Evolutionary conservation across 2,888 invertebrate genomes (phyloP).

Genomic region (Aleiodes testaceus): DNA sequence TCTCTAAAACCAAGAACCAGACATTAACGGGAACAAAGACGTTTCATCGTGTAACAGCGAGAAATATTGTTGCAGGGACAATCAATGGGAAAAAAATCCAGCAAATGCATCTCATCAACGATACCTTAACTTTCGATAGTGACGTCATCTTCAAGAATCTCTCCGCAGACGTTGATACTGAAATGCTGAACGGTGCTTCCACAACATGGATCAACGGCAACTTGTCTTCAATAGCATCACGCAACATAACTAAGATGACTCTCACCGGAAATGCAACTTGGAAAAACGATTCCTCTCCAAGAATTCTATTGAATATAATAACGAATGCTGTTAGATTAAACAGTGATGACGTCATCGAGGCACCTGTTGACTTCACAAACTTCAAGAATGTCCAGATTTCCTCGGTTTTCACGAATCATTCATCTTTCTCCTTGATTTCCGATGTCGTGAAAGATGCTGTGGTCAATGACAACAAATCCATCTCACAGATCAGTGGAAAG

Average conservation of each 20-base stretch:
- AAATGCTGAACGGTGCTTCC: conserved; percentile 53
- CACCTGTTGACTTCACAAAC: conserved; percentile 47
- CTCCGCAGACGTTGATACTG: conserved; percentile 52
- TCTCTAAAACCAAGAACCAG: conserved; percentile 58
- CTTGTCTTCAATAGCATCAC: neutral
- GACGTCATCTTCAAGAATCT: conserved; percentile 59
- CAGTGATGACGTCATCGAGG: conserved; percentile 55
- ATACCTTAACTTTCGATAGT: conserved; percentile 53
- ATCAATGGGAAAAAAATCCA: conserved; percentile 55
- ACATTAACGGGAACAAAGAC: conserved; percentile 50
- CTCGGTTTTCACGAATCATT: conserved; percentile 12
- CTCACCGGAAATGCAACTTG: conserved; percentile 60
- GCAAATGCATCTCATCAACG: conserved; percentile 56
- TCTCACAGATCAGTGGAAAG: conserved; percentile 51
- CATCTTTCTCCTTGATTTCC: conserved; percentile 36
- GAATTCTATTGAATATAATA: conserved; percentile 55
- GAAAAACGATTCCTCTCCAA: conserved; percentile 46
- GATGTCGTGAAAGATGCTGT: conserved; percentile 56
- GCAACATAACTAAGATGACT: conserved; percentile 41
- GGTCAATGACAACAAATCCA: conserved; percentile 32
- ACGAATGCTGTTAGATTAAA: conserved; percentile 59
- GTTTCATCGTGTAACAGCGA: conserved; percentile 50
- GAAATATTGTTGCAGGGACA: conserved; percentile 47
- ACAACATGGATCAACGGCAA: neutral
- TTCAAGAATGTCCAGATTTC: conserved; percentile 43